Base-by-base conservation (phyloP, 2,797 vertebrate species). In the Anolis apletophallus region DNA sequence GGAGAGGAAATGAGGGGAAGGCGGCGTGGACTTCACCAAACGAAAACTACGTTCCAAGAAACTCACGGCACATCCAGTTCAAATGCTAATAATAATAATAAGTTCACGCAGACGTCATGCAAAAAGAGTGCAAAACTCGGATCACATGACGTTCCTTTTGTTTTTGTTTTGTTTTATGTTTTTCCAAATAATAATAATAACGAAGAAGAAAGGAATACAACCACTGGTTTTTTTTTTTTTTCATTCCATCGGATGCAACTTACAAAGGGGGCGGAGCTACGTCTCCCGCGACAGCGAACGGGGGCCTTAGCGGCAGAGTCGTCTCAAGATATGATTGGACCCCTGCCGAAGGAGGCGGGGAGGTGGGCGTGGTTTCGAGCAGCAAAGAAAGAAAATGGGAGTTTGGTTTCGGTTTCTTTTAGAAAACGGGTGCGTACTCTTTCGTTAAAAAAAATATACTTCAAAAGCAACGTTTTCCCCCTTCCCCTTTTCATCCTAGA, bases 31-130 rank as follows among this genome's bases (percentile, higher is more conserved):
- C 74, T 85, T 78, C 73, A 78, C 84, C 77, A 80, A 85, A 87
- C 73, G 1, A 82, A 82, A 77, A 85, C 89, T 82, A 97, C 97
- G 96, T 96, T 96, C 95, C 96, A 96, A 93, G 40, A 95, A 96
- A 96, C 96, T 97, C 96, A 97, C 95, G 91, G 96, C 96, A 96
- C 97, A 96, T 95, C 94, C 97, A 97, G 96, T 96, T 50, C n/a
- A 97, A 97, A 95, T 93, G 96, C 95, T 96, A 96, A 91, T 40
- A 40, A 46, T 3, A 46, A 46, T 46, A 3, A 46, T 46, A 46
- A 46, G 46, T 92, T 95, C 95, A 96, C 95, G 95, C 95, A 93
- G 95, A 96, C 97, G 55, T 82, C 96, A 94, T 96, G 96, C 87
- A 93, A 82, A 83, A 67, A 73, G 68, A 55, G 84, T 61, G 75